These are phyloP conservation scores for Acromyrmex echinatior DNA, from an alignment of 1,140 invertebrate genomes.

Conservation along the genomic window DNA sequence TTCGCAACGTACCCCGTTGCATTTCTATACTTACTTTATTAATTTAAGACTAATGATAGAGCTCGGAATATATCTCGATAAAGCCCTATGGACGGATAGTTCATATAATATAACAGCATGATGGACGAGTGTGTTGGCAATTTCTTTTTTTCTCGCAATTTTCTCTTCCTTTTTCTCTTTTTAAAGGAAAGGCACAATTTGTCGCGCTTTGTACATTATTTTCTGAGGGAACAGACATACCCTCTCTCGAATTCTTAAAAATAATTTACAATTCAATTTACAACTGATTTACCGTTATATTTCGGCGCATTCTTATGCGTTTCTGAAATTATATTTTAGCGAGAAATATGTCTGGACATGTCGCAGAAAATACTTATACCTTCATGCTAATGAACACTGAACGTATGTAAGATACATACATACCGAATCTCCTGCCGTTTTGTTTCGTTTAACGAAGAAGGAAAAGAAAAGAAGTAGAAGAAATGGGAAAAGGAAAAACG, in stretches of 20 bases:
- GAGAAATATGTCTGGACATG: slow-evolving; percentile 34
- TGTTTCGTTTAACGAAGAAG: slow-evolving; percentile 22
- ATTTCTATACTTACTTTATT: slow-evolving; percentile 58
- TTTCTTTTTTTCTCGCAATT: slow-evolving; percentile 62
- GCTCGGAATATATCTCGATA: slow-evolving; percentile 83
- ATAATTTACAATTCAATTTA: slow-evolving; percentile 43
- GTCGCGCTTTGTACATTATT: slow-evolving; percentile 66
- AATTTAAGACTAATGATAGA: slow-evolving; percentile 79
- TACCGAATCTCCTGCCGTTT: slow-evolving; percentile 20
- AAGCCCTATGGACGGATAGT: slow-evolving; percentile 85
- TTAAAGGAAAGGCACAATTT: slow-evolving; percentile 77
- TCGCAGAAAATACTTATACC: slow-evolving; percentile 57
- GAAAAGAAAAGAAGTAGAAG: slow-evolving; percentile 25
- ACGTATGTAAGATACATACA: slow-evolving; percentile 27
- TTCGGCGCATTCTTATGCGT: background rate
- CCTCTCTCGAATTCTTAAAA: slow-evolving; percentile 18
- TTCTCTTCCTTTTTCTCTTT: slow-evolving; percentile 53
- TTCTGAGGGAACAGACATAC: slow-evolving; percentile 59
- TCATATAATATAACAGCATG: slow-evolving; percentile 82
- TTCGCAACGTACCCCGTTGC: slow-evolving; percentile 6
- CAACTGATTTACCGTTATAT: slow-evolving; percentile 22
- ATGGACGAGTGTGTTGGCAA: slow-evolving; percentile 82
- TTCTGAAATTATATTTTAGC: slow-evolving; percentile 35
- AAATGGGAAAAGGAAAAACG: slow-evolving; percentile 36
- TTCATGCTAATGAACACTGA: slow-evolving; percentile 56